Evolutionary conservation across 2,113 vertebrate genomes (phyloP), one percentile per base, ranked within the genome.

Genomic region (Plectropomus leopardus): DNA sequence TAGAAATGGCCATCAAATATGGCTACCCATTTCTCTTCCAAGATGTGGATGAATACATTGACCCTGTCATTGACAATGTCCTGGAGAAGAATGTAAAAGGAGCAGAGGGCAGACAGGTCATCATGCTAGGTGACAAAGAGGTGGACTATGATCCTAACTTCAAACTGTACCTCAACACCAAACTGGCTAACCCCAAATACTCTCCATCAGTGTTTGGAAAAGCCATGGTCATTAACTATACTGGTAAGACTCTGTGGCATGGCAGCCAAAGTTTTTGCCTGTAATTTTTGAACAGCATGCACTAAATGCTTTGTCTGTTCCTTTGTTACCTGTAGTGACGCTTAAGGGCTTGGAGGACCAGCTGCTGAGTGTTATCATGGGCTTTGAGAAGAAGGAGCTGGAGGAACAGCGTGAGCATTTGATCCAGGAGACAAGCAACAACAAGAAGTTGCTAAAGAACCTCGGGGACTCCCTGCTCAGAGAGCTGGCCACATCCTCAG

Each of bases 171-270:
- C 94, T 99, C 73, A 98, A 97, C 94, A 98, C 97, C 86, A 99
- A 98, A 88, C 92, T 98, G 82, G 87, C 96, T 2, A 99, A 99
- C 78, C 98, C 98, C 17, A 96, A 95, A 80, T 99, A 96, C 85
- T 95, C 96, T 3, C 98, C 98, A 0, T 97, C 97, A 0, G 96
- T 99, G 78, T 99, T 99, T 87, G 97, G 97, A 70, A 99, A 98
- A 89, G 96, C 97, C 76, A 96, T 98, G 96, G 97, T 99, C 87
- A 99, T 99, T 81, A 99, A 99, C 80, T 99, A 99, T 19, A 98
- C 97, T 4, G 98, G 98, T 99, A 84, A 95, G 95, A 64, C 26
- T 19, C 5, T 28, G 76, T 24, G 3, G 3, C 6, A 0, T 55
- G 26, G 32, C 9, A 28, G 16, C 23, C 32, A 61, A 6, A 51